Base-by-base conservation (phyloP, 2,888 invertebrate genomes). In the Atethmia centrago region DNA sequence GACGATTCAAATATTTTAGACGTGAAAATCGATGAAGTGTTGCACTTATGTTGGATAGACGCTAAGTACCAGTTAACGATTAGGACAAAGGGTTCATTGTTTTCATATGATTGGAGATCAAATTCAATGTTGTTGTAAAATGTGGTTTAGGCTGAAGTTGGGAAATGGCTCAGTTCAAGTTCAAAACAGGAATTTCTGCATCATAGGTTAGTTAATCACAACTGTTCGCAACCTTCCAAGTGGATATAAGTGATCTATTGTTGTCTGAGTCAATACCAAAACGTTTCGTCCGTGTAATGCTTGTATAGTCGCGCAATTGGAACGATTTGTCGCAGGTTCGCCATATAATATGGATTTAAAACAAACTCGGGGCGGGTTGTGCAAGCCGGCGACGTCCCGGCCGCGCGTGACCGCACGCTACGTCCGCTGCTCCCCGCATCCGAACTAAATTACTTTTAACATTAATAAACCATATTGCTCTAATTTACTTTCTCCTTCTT, bases 391-490 rank as follows among this genome's bases (percentile, higher is more conserved):
- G 87, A 91, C 90, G 73, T 89, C 89, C 71, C 87, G 82, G 71
- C 58, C 79, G 85, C 87, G 89, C 94, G 93, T 93, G 94, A 90
- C 92, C 90, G 89, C 94, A 93, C 94, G 94, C 92, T 85, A 93
- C 88, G 88, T 86, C 83, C 86, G 89, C 89, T 89, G 89, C 83
- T 83, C 87, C 89, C 88, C 88, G 90, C 91, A 93, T 92, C 92
- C 88, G 89, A 93, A 93, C 91, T 87, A 95, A 95, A 95, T 95
- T 95, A 96, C 95, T 93, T 93, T 93, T 92, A 92, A 94, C 95
- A 95, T 95, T 96, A 95, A 95, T 94, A 95, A 94, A 93, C 94
- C 94, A 94, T 94, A 94, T 94, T 95, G 93, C 94, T 95, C 93
- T 96, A 96, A 95, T 95, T 96, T 95, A 89, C 95, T 94, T 94